Conservation (phyloP, 1,140 invertebrate species). For the Drosophila virilis region DNA sequence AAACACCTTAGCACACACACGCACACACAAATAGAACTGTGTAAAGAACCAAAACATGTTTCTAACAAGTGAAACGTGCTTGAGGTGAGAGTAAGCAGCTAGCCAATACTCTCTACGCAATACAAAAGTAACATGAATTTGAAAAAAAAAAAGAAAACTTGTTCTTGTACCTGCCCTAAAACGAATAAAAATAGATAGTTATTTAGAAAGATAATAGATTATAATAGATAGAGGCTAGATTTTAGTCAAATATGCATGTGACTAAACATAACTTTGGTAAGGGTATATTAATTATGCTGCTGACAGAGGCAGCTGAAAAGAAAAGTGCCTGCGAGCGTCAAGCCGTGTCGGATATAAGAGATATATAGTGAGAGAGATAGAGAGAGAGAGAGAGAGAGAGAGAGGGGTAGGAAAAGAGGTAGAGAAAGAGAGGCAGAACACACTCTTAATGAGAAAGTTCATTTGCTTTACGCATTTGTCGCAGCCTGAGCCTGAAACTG, state of each 20-base stretch:
- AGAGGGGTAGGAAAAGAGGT: not conserved
- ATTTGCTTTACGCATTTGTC: slow-evolving; percentile 22
- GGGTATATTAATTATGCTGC: slow-evolving; percentile 20
- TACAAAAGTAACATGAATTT: not conserved
- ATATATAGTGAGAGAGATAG: not conserved
- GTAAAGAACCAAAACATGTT: slow-evolving; percentile 32
- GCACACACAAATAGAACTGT: not conserved
- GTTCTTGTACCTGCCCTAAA: not conserved
- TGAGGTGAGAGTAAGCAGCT: not conserved
- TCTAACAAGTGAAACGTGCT: slow-evolving; percentile 6
- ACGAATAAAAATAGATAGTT: no score
- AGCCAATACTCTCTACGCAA: slow-evolving; percentile 3
- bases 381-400: not conserved
- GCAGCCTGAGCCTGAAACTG: slow-evolving; percentile 13
- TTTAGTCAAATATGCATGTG: not conserved
- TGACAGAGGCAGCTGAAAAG: slow-evolving; percentile 47
- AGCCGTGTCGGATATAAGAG: not conserved
- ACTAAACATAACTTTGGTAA: not conserved
- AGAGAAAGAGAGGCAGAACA: not conserved
- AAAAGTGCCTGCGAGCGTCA: slow-evolving; percentile 50
- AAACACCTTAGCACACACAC: slow-evolving; percentile 5
- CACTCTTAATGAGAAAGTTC: slow-evolving; percentile 49
- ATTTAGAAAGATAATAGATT: no score
- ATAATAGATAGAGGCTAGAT: no score
- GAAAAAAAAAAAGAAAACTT: not conserved